phyloP scores from a whole-genome alignment of 2,113 vertebrate genomes.

The Melanostigma gelatinosum region DNA sequence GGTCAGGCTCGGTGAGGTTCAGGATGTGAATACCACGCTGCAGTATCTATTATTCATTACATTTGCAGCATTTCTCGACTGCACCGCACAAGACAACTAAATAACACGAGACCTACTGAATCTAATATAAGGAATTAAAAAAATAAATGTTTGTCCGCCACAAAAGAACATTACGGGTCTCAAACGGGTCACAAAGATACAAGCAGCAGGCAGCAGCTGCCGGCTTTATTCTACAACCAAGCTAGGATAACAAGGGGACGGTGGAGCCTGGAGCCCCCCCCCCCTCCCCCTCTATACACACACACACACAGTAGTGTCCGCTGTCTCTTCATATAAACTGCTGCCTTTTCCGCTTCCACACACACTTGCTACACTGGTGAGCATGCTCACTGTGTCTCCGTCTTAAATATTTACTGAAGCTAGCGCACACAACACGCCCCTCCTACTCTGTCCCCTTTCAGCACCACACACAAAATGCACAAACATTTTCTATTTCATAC shows the following conservation, averaged over 20 bases:
- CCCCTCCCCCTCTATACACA: conserved; percentile 45
- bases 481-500: conserved; percentile 26
- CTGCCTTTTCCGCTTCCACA: conserved; percentile 37
- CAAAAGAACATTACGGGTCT: background rate
- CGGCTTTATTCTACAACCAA: conserved; percentile 65
- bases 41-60: conserved; percentile 26
- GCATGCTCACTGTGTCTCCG: background rate
- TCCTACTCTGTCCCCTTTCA: conserved; percentile 22
- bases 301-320: conserved; percentile 30
- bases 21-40: background rate
- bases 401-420: conserved; percentile 12
- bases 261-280: conserved; percentile 78
- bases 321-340: conserved; percentile 29
- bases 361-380: conserved; percentile 33
- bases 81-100: background rate
- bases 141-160: too few relatives aligned
- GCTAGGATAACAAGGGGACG: conserved; percentile 75
- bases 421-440: conserved; percentile 2
- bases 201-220: conserved; percentile 50
- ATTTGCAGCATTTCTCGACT: conserved; percentile 17
- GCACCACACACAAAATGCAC: background rate
- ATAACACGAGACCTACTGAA: background rate
- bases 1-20: background rate
- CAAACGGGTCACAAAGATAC: conserved; percentile 51
- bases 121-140: background rate